Evolutionary conservation across 37 sponge, comb jelly and placozoan genomes (phyloP), one percentile per base, ranked within the genome.

Genomic region (Cliona cf. orientalis): DNA sequence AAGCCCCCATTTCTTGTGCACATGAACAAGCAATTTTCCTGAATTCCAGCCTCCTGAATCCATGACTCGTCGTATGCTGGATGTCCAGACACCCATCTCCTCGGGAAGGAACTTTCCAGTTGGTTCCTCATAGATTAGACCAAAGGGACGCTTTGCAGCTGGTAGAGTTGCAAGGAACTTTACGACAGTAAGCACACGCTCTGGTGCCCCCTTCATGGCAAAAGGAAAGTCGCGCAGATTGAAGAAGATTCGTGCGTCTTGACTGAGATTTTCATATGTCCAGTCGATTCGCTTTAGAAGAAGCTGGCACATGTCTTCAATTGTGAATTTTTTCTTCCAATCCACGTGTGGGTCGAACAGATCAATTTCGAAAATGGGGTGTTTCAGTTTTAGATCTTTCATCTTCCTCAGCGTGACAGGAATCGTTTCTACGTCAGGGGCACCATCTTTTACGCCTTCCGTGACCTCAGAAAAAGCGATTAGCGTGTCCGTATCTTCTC

Each of bases 1-100:
- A 2, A 91, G 79, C 23, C 72, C 95, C 95, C 95, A 95, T 77
- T 95, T 87, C 83, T 91, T 71, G 74, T 95, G 95, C n/a, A 91
- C 61, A 49, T 95, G 95, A 31, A 82, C 71, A 0, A 95, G 68
- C 11, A 95, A 58, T 33, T 78, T 76, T 17, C 92, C 96, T 9
- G 59, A 45, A 17, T n/a, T 57, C 92, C 92, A 95, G 9, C 90
- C 92, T 46, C 74, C 68, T 55, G 67, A 12, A 59, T 89, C 79
- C 96, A 95, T 95, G 56, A 69, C 80, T 26, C 69, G 65, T 0
- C 96, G 69, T n/a, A 92, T 31, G 44, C 82, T 70, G 22, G 70
- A 81, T 0, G 92, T 95, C 96, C 96, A 95, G 6, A 75, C 89
- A 22, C 32, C 90, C 64, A 95, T 35, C 53, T 92, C 87, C 59